Base-by-base conservation (phyloP, 2,797 vertebrate species). In the Labeo calbasu region DNA sequence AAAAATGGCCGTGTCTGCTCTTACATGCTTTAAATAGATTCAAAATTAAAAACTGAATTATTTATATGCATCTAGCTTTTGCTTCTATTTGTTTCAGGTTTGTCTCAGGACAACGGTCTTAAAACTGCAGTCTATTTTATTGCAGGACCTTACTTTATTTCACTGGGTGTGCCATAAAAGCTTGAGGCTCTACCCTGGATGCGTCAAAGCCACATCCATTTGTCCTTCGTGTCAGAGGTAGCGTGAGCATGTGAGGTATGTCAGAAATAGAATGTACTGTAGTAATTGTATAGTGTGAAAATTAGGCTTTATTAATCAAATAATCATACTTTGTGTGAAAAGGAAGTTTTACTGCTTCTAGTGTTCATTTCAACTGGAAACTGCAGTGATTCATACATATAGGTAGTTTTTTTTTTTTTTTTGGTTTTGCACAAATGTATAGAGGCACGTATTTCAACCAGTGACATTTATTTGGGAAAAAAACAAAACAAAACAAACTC, bases 81-180 rank as follows among this genome's bases (percentile, higher is more conserved):
- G 21, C 21, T 48, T 14, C n/a, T 25, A n/a, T 71, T 71, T 71
- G 69, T 71, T 48, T 69, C 66, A 69, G 36, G 21, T 43, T n/a
- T 69, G 28, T 32, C 28, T 32, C 28, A 46, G 43, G 9, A 46
- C 43, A 10, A 7, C 1, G 9, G 9, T 46, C 43, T 46, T 11
- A 46, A 46, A 46, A 46, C 43, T 46, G 43, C 7, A 46, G 43
- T 7, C 43, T 46, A 10, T 2, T 1, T 9, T 11, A 46, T 10
- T 46, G 9, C 43, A 46, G 8, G 9, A 46, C 43, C 43, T 46
- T 46, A 46, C 43, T 46, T 9, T 23, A 21, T 12, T 12, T 23
- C n/a, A 23, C n/a, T 12, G 21, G 21, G n/a, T 12, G 11, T 13
- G 11, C 13, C 4, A 0, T 10, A 57, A 57, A 7, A 57, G 21